Evolutionary conservation across 1,140 invertebrate species (phyloP).

Genomic region (Bombus breviceps): DNA sequence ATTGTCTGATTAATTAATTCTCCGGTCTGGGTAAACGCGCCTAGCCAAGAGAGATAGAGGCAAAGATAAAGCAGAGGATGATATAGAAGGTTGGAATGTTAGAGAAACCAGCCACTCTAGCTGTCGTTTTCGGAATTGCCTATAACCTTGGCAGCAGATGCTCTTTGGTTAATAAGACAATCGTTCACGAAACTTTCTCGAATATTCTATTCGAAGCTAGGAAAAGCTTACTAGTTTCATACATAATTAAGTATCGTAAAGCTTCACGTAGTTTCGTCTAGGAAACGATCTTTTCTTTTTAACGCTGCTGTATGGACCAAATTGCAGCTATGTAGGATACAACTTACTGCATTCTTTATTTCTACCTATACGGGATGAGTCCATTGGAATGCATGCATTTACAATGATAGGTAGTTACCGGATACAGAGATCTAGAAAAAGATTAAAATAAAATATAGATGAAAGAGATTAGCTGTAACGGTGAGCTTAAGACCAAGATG

Average conservation of each 20-base stretch:
- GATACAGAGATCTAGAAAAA: too few relatives aligned
- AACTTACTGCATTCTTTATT: not conserved
- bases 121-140: constrained; percentile 42
- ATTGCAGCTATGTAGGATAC: too few relatives aligned
- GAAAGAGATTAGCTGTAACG: too few relatives aligned
- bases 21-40: not conserved
- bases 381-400: not conserved
- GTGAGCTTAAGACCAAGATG: too few relatives aligned
- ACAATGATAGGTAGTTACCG: too few relatives aligned
- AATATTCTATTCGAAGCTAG: not conserved
- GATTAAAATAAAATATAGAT: too few relatives aligned
- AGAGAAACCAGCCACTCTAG: constrained; percentile 23
- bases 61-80: constrained; percentile 9
- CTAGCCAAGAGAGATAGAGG: not conserved
- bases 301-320: too few relatives aligned
- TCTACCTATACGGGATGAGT: not conserved
- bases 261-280: not conserved
- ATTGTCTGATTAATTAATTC: constrained; percentile 58
- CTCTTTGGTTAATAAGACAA: constrained; percentile 19
- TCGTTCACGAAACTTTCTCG: constrained; percentile 25
- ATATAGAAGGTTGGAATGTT: not conserved
- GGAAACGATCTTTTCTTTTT: too few relatives aligned
- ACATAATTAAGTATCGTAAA: not conserved
- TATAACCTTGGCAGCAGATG: constrained; percentile 43
- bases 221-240: not conserved